Evolutionary conservation across 2,888 invertebrate species (phyloP).

Genomic region (Acleris emargana): DNA sequence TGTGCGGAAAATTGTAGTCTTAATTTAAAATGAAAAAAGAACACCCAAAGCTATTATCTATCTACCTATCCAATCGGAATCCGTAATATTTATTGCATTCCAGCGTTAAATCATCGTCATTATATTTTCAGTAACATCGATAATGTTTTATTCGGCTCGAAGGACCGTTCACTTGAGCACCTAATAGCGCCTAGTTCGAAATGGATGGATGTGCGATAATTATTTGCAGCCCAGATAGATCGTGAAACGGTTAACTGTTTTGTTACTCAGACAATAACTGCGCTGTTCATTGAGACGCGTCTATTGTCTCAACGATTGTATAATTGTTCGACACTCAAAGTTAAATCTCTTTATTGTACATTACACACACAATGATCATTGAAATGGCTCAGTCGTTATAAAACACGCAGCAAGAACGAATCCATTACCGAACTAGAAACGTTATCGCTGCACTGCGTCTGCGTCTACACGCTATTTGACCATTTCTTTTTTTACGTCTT

Average conservation of each 20-base stretch:
- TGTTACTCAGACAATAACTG: constrained; percentile 32
- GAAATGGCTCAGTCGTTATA: constrained; percentile 20
- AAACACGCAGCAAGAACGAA: constrained; percentile 12
- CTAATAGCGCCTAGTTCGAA: neutral
- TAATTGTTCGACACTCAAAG: constrained; percentile 36
- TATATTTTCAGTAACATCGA: neutral
- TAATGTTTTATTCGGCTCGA: constrained; percentile 8
- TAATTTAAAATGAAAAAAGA: no score
- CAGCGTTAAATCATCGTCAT: no score
- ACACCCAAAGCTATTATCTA: no score
- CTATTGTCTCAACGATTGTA: constrained; percentile 38
- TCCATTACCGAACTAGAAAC: constrained; percentile 10
- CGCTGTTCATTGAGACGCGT: constrained; percentile 24
- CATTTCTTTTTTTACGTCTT: constrained; percentile 7
- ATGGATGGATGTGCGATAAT: neutral
- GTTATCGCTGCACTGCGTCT: constrained; percentile 14
- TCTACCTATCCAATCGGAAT: no score
- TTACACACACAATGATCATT: constrained; percentile 28
- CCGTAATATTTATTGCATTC: no score
- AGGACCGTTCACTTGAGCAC: constrained; percentile 1
- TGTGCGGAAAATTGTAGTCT: neutral
- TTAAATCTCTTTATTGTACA: constrained; percentile 29
- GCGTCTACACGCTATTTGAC: constrained; percentile 18
- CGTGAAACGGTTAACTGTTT: constrained; percentile 20
- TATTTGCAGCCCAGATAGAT: constrained; percentile 4